Base-by-base conservation (phyloP, 1,140 invertebrate genomes). In the Plodia interpunctella region DNA sequence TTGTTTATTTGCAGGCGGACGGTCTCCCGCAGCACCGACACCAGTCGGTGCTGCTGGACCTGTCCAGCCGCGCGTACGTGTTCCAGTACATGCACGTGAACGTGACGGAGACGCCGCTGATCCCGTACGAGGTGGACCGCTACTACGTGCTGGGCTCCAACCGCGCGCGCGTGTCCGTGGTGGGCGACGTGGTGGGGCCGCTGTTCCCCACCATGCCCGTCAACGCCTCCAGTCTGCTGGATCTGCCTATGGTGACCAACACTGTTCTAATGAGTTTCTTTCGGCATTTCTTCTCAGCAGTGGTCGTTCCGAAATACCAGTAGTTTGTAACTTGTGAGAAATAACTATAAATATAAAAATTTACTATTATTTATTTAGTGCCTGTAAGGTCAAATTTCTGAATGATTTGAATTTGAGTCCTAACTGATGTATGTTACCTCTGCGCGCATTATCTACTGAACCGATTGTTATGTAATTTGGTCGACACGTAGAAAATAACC, bases 61-160 rank as follows among this genome's bases (percentile, higher is more conserved):
- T 99, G 9, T 98, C 96, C 58, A 98, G 96, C 80, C 93, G 96
- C 11, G 96, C 96, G 6, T 98, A 97, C 76, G 93, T 97, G 2
- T 95, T 98, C 80, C 97, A 98, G 72, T 98, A 98, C 78, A 94
- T 99, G 92, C 97, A 99, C 85, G 95, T 99, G 0, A 97, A 97
- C 78, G 93, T 98, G 4, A 98, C 97, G 0, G 96, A 97, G 78
- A 96, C 94, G 0, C 97, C 97, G 0, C 93, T 97, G 57, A 96
- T 98, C 57, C 95, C 97, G 0, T 97, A 98, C 73, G 94, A 96
- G 62, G 86, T 83, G 58, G 80, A 87, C 74, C 94, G 97, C 66
- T 96, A 97, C 80, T 99, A 98, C 82, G 94, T 99, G n/a, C 98
- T 95, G 76, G 97, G 97, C 0, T 99, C 97, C 0, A 98, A 98